Evolutionary conservation across 2,888 invertebrate genomes (phyloP), one percentile per base, ranked within the genome.

Genomic region (Steinernema hermaphroditum): DNA sequence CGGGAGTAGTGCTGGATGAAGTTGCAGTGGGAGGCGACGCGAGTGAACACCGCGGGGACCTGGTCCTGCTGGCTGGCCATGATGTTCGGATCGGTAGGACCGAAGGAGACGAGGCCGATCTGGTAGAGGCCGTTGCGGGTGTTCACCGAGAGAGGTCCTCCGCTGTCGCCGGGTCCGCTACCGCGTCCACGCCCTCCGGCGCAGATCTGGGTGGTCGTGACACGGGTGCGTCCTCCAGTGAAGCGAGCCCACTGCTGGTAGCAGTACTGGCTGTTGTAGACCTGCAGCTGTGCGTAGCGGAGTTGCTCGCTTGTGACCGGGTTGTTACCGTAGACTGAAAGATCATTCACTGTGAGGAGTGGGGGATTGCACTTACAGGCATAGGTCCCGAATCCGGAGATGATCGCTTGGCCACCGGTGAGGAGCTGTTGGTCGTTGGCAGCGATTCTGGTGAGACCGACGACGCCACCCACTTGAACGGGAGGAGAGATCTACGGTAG

Each of bases 131-230:
- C 62, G 32, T 62, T 62, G 2, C 19, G 62, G 12, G 62, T 62
- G 62, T 32, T 34, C 6, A 62, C 62, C 1, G 62, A 62, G 34
- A 62, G 62, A 32, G 62, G 62, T 62, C 62, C 62, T 1, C 62
- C 62, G 32, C 62, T 62, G 62, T 62, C 62, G 19, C 62, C 62
- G 29, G 62, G 62, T 32, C 62, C 62, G 27, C 62, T 62, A 9
- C 62, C 62, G 29, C 32, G 62, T 1, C 62, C 62, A 8, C n/a
- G 62, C 2, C 32, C 62, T 12, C 62, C 62, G 2, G 62, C 62
- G 32, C 62, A 62, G 16, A 62, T 14, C 62, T 62, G 62, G 29
- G 32, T 8, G 2, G 6, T 22, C 8, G 62, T 32, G 14, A 62
- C 62, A 1, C 2, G 29, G 6, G 62, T 29, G 32, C 62, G 62